phyloP scores from a whole-genome alignment of 2,888 invertebrate species.

The Acronicta alni region DNA sequence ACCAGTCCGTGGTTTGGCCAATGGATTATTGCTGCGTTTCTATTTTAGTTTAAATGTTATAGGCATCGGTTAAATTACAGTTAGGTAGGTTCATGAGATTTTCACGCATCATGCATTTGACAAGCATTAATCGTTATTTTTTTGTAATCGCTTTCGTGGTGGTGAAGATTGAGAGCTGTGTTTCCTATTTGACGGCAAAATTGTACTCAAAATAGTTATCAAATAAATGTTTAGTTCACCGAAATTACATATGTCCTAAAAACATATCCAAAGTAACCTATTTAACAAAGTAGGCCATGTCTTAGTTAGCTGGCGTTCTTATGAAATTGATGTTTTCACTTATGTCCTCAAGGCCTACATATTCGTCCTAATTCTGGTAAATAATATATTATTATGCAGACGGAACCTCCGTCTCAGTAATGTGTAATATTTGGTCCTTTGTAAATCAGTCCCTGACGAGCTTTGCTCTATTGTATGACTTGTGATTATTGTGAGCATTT shows the following conservation, averaged over 20 bases:
- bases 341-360: slow-evolving; percentile 16
- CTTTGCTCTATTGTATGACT: slow-evolving; percentile 1
- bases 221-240: too few species aligned
- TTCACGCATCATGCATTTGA: too few species aligned
- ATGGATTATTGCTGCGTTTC: too few species aligned
- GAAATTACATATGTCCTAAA: neutral
- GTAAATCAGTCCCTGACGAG: slow-evolving; percentile 18
- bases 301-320: slow-evolving; percentile 13
- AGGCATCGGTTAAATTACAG: too few species aligned
- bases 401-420: neutral
- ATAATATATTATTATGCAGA: slow-evolving; percentile 35
- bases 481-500: neutral
- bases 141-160: too few species aligned
- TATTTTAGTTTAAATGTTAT: too few species aligned
- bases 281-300: slow-evolving; percentile 15
- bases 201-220: too few species aligned
- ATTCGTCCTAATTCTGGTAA: slow-evolving; percentile 19
- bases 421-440: slow-evolving; percentile 8
- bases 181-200: too few species aligned
- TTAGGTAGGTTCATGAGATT: too few species aligned
- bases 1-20: too few species aligned
- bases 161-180: too few species aligned
- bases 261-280: slow-evolving; percentile 15
- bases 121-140: too few species aligned
- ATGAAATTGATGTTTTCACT: slow-evolving; percentile 33